A percentile compares a stretch with the other conserved stretches of the same genome.
Conservation (phyloP, 2,888 invertebrate species). For the Leucophenga montana region DNA sequence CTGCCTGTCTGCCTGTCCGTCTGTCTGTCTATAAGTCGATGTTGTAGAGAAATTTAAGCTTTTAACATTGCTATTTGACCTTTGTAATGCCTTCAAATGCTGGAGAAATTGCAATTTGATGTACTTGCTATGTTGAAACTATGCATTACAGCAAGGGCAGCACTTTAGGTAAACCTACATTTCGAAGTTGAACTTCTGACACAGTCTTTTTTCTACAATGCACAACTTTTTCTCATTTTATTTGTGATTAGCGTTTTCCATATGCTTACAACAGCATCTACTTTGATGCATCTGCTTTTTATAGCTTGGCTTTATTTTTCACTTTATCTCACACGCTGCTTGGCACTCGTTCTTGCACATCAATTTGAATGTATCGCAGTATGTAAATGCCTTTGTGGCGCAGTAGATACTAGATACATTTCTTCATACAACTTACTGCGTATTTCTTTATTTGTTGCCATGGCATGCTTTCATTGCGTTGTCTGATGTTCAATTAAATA, state of each 20-base stretch:
- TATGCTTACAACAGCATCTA: slow-evolving; percentile 2
- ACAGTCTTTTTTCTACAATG: neutral
- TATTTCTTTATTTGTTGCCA: slow-evolving; percentile 27
- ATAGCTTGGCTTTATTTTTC: neutral
- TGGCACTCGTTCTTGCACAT: slow-evolving; percentile 26
- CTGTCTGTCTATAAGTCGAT: neutral
- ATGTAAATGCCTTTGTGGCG: slow-evolving; percentile 38
- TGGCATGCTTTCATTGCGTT: slow-evolving; percentile 30
- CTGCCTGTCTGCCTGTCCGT: neutral
- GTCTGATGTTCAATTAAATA: slow-evolving; percentile 57
- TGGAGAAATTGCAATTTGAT: slow-evolving; percentile 22
- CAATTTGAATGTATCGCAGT: slow-evolving; percentile 31
- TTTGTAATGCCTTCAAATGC: slow-evolving; percentile 18
- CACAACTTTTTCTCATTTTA: slow-evolving; percentile 39
- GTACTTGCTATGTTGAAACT: neutral
- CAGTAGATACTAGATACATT: neutral
- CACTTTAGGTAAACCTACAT: too few species aligned
- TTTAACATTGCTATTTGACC: slow-evolving; percentile 17
- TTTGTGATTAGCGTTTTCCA: slow-evolving; percentile 41
- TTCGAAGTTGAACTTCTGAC: slow-evolving; percentile 6
- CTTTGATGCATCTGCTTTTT: slow-evolving; percentile 8
- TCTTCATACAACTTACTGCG: neutral
- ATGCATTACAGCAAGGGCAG: too few species aligned
- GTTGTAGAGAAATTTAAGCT: slow-evolving; percentile 18
- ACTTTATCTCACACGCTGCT: slow-evolving; percentile 11